Conservation (phyloP, 2,797 vertebrate species). For the Phylloscopus collybita region DNA sequence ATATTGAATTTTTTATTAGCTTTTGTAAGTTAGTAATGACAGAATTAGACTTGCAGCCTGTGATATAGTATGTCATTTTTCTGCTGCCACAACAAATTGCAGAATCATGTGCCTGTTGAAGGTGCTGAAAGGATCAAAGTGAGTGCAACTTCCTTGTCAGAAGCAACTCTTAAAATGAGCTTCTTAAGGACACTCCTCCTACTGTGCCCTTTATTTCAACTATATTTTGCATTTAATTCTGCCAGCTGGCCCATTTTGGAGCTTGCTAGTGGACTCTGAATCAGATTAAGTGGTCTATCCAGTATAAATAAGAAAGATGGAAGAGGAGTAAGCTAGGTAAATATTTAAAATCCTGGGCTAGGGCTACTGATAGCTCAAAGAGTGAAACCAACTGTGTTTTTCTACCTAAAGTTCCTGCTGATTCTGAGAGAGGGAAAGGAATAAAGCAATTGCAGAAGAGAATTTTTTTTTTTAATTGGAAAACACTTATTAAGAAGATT, state of each 20-base stretch:
- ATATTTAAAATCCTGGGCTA: background rate
- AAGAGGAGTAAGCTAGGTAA: background rate
- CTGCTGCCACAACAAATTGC: slow-evolving; percentile 14
- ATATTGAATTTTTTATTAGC: slow-evolving; percentile 39
- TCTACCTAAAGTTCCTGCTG: background rate
- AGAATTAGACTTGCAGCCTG: slow-evolving; percentile 23
- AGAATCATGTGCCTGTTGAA: background rate
- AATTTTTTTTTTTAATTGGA: background rate
- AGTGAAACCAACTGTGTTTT: background rate
- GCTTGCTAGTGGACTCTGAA: background rate
- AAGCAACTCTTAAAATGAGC: background rate
- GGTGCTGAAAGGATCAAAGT: slow-evolving; percentile 17
- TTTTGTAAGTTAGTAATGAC: slow-evolving; percentile 27
- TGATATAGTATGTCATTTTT: background rate
- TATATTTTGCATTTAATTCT: background rate
- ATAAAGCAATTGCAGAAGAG: background rate
- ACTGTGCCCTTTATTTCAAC: background rate
- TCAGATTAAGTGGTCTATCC: background rate
- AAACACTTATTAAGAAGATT: background rate
- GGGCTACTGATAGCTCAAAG: background rate
- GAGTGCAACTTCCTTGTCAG: slow-evolving; percentile 11
- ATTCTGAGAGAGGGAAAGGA: background rate
- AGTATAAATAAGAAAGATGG: background rate
- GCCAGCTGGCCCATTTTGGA: background rate
- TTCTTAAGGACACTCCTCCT: background rate